Conservation (phyloP, 2,797 vertebrate species). For the Danio kyathit region DNA sequence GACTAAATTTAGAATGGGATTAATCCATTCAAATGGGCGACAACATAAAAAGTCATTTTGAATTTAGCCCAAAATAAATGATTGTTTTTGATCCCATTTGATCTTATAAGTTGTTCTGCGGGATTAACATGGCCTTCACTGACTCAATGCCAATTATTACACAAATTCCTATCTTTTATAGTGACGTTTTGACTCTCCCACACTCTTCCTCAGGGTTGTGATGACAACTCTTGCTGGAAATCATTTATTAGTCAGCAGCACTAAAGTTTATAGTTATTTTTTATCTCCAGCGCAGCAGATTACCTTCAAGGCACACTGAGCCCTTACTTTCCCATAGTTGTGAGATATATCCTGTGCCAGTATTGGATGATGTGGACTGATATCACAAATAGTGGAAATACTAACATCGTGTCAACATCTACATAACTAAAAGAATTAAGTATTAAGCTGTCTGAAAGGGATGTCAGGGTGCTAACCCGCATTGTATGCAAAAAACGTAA, state of each 20-base stretch:
- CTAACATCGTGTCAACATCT: too few relatives aligned
- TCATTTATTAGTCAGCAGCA: background rate
- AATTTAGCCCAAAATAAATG: background rate
- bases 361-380: background rate
- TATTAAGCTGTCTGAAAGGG: too few relatives aligned
- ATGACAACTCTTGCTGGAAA: constrained; percentile 26
- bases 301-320: background rate
- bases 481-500: too few relatives aligned
- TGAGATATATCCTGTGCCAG: constrained; percentile 13
- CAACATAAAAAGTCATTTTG: background rate
- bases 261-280: constrained; percentile 13
- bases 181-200: background rate
- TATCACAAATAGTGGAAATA: too few relatives aligned
- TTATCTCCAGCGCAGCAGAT: background rate
- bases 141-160: background rate
- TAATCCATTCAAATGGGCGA: constrained; percentile 5
- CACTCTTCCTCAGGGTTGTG: constrained; percentile 22
- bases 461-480: too few relatives aligned
- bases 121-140: constrained; percentile 17
- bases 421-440: too few relatives aligned
- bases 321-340: background rate
- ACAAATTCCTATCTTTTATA: constrained; percentile 20
- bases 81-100: background rate
- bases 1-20: constrained; percentile 6
- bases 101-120: constrained; percentile 3